Evolutionary conservation across 2,797 vertebrate species (phyloP), one percentile per base, ranked within the genome.

Genomic region (Prionace glauca): DNA sequence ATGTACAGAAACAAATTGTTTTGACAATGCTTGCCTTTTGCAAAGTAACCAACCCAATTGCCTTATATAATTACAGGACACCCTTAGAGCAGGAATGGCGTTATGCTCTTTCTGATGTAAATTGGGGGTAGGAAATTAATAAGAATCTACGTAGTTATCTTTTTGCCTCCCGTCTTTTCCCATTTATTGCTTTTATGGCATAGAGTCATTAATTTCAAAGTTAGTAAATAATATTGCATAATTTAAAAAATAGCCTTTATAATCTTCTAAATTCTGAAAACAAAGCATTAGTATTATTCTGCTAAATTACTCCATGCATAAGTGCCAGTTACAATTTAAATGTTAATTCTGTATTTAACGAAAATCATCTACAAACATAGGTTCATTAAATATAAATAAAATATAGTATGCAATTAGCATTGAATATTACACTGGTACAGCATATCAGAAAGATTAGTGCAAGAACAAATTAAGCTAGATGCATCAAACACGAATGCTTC

Each of bases 381-480:
- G 20, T 71, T 93, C 69, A 24, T 71, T 67, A 69, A 24, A 41
- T 14, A 2, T 93, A 67, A 92, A 36, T 36, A 69, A 92, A 26
- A 11, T 65, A 92, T n/a, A 93, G 20, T 92, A 16, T 69, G 65
- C n/a, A 67, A 93, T 36, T 93, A 29, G 62, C 12, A 65, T 20
- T 93, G 91, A 93, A 11, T 14, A 14, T 71, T 93, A 45, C 3
- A 94, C 91, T 93, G 36, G 16, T 62, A 11, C 87, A 20, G 4
- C 12, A 9, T 22, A 93, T 41, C 91, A 94, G 81, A 84, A 84
- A 45, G 41, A 10, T 9, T 45, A 84, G 8, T 45, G 36, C 50
- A 84, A 90, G 24, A 69, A 71, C 12, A 74, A 20, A 94, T 94
- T 72, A 26, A 94, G 41, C 69, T 94, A 74, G 36, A 94, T 74